phyloP scores from a whole-genome alignment of 2,888 invertebrate genomes.

The Diogma glabrata region DNA sequence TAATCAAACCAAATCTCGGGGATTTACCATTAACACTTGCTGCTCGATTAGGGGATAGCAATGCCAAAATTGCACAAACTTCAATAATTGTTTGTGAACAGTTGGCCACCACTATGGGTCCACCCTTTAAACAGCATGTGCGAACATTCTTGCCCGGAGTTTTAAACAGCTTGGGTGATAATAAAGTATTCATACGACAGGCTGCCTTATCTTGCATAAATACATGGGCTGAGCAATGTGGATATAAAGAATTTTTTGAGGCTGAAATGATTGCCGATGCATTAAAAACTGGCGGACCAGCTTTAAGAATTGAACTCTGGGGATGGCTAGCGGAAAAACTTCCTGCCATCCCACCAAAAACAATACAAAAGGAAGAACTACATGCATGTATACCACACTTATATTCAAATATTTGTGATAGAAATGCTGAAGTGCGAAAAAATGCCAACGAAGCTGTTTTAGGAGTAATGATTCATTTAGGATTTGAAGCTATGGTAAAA shows the following conservation, averaged over 20 bases:
- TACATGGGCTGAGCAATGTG: conserved; percentile 72
- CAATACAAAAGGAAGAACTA: conserved; percentile 73
- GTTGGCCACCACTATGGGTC: conserved; percentile 72
- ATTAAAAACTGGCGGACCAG: conserved; percentile 73
- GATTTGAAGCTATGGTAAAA: conserved; percentile 38
- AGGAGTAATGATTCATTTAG: conserved; percentile 86
- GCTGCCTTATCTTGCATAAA: conserved; percentile 76
- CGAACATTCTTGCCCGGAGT: conserved; percentile 75
- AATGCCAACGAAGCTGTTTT: conserved; percentile 80
- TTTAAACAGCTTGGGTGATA: conserved; percentile 65
- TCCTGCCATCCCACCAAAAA: conserved; percentile 57
- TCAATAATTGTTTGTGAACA: conserved; percentile 73
- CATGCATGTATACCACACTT: conserved; percentile 62
- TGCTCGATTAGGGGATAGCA: conserved; percentile 73
- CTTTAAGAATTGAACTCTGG: conserved; percentile 68
- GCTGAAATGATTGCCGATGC: conserved; percentile 84
- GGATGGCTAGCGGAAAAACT: conserved; percentile 76
- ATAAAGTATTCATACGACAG: conserved; percentile 66
- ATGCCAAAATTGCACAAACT: conserved; percentile 80
- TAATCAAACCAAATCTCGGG: conserved; percentile 73
- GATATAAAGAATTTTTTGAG: conserved; percentile 71
- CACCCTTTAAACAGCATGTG: conserved; percentile 66
- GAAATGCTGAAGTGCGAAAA: conserved; percentile 83
- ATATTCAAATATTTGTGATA: conserved; percentile 76
- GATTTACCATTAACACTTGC: conserved; percentile 72